A percentile compares a stretch with the other conserved stretches of the same genome.
Evolutionary conservation across 2,888 invertebrate species (phyloP).

Genomic region (Aspidiotus destructor): DNA sequence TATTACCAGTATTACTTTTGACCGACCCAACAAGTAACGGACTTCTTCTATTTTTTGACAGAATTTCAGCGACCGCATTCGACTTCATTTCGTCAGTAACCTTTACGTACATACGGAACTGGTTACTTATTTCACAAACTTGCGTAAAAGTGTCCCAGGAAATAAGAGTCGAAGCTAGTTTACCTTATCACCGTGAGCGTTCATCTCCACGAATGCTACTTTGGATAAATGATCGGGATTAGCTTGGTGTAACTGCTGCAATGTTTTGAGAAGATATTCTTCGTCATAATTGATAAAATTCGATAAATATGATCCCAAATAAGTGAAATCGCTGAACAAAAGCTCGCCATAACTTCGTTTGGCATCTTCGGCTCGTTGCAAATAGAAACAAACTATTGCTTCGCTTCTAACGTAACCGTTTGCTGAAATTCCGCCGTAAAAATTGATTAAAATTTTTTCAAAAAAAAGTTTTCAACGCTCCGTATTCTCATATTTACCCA

Average conservation of each 20-base stretch:
- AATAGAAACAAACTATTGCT: slow-evolving; percentile 42
- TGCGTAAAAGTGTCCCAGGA: neutral
- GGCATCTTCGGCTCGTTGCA: slow-evolving; percentile 43
- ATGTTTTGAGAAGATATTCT: slow-evolving; percentile 11
- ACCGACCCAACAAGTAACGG: slow-evolving; percentile 52
- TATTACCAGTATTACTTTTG: slow-evolving; percentile 54
- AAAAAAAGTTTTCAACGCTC: too few species aligned
- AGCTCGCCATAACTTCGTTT: slow-evolving; percentile 45
- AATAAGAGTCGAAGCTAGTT: neutral
- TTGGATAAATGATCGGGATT: slow-evolving; percentile 33
- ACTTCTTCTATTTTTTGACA: slow-evolving; percentile 33
- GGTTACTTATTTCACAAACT: neutral
- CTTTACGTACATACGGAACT: slow-evolving; percentile 23
- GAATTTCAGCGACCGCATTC: slow-evolving; percentile 35
- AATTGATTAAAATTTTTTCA: neutral
- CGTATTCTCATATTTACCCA: too few species aligned
- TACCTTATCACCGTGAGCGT: slow-evolving; percentile 36
- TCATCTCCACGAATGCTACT: slow-evolving; percentile 36
- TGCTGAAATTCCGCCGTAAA: slow-evolving; percentile 37
- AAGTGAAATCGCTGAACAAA: slow-evolving; percentile 49
- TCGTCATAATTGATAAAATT: slow-evolving; percentile 22
- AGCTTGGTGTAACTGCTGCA: slow-evolving; percentile 35
- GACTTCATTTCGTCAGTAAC: slow-evolving; percentile 36
- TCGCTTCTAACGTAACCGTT: slow-evolving; percentile 46
- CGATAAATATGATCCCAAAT: slow-evolving; percentile 46